phyloP scores from a whole-genome alignment of 2,888 invertebrate genomes.

The Poecilus cupreus region DNA sequence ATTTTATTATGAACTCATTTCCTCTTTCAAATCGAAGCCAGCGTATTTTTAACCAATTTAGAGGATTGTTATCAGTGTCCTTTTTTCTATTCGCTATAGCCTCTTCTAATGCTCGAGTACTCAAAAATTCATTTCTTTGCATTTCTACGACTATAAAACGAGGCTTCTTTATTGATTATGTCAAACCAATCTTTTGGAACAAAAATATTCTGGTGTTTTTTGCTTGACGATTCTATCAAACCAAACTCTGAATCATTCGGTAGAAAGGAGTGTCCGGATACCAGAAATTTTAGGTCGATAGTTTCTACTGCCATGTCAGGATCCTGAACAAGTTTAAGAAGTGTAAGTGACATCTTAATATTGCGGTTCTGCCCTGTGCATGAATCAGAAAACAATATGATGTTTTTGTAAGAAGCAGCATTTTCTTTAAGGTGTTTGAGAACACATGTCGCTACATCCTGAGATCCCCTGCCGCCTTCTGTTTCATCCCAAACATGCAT shows the following conservation, averaged over 20 bases:
- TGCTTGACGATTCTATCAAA: neutral
- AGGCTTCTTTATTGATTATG: conserved; percentile 49
- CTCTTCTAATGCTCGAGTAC: neutral
- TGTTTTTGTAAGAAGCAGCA: conserved; percentile 60
- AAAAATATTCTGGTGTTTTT: conserved; percentile 8
- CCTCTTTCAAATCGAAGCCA: neutral
- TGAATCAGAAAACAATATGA: conserved; percentile 66
- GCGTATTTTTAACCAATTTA: neutral
- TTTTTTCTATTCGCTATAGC: neutral
- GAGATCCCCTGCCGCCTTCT: conserved; percentile 65
- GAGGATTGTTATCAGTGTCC: neutral
- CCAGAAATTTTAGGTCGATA: conserved; percentile 41
- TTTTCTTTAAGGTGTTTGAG: conserved; percentile 60
- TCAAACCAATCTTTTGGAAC: conserved; percentile 33
- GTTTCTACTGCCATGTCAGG: conserved; percentile 22
- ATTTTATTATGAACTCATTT: neutral
- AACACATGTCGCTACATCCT: conserved; percentile 65
- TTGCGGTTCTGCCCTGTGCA: conserved; percentile 67
- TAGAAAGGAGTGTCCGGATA: conserved; percentile 16
- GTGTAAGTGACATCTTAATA: too few relatives aligned
- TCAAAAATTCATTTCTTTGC: too few relatives aligned
- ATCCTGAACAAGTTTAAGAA: conserved; percentile 26
- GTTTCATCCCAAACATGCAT: conserved; percentile 66
- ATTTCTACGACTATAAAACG: conserved; percentile 46
- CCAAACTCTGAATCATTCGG: conserved; percentile 6